A percentile compares a stretch with the other conserved stretches of the same genome.
phyloP scores from a whole-genome alignment of 2,797 vertebrate genomes.

The Chiloscyllium punctatum region DNA sequence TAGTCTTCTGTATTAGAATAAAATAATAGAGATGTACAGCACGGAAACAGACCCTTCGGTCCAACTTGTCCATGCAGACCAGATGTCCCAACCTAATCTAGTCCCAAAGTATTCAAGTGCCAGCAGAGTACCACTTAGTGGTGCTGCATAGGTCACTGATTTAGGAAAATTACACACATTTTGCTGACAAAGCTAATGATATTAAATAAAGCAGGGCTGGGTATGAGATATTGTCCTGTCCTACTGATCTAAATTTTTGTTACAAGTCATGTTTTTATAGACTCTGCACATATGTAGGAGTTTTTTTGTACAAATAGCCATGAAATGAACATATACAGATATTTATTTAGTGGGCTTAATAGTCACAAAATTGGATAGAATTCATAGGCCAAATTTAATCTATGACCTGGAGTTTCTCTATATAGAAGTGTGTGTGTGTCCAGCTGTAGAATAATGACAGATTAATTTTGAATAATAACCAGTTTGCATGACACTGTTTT shows the following conservation, averaged over 20 bases:
- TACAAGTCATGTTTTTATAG: neutral
- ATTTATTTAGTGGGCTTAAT: neutral
- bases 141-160: neutral
- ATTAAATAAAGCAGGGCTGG: neutral
- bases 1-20: neutral
- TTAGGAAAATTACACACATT: neutral
- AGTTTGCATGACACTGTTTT: slow-evolving; percentile 37
- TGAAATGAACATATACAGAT: neutral
- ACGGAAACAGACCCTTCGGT: too few relatives aligned
- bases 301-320: neutral
- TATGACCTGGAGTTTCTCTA: neutral
- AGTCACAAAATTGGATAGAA: neutral
- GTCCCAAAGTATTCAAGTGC: neutral
- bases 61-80: too few relatives aligned
- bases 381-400: neutral
- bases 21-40: neutral
- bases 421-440: neutral
- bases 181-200: neutral
- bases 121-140: neutral
- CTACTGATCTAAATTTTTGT: neutral
- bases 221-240: neutral
- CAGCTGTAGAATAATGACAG: neutral
- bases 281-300: neutral
- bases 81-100: too few relatives aligned
- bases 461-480: slow-evolving; percentile 40